Percentiles rank a stretch among this genome's conserved stretches.
Conservation (phyloP, 1,140 invertebrate genomes). For the Caenorhabditis remanei region DNA sequence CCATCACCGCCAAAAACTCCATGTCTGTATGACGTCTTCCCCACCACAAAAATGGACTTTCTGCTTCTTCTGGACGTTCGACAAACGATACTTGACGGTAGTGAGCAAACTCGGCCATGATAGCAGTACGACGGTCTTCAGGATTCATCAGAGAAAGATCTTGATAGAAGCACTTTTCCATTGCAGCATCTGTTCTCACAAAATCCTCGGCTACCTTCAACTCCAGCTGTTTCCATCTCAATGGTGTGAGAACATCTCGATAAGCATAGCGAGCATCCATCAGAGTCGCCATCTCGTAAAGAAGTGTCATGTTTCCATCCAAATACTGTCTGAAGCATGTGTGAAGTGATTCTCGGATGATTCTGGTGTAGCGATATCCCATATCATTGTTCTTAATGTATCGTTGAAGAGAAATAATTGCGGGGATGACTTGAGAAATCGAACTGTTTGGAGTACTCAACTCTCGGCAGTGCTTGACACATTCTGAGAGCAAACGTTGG, state of each 20-base stretch:
- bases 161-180: not conserved
- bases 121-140: not conserved
- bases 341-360: not conserved
- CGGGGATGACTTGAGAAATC: not conserved
- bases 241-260: not conserved
- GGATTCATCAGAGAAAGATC: not conserved
- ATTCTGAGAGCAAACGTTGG: conserved; percentile 5
- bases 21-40: not conserved
- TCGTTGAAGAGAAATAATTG: not conserved
- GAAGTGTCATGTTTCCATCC: too few species aligned
- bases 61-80: not conserved
- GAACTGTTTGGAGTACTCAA: not conserved
- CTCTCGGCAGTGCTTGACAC: not conserved
- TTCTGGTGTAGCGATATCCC: not conserved
- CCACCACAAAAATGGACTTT: not conserved
- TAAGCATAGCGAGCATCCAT: conserved; percentile 23
- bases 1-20: not conserved
- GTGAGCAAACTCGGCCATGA: not conserved
- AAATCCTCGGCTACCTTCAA: not conserved
- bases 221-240: not conserved
- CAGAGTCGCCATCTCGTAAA: not conserved
- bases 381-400: not conserved
- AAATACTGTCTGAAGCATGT: not conserved
- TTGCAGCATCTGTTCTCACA: not conserved
- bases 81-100: not conserved